Base-by-base conservation (phyloP, 2,888 invertebrate species). In the Artemia sinica region DNA sequence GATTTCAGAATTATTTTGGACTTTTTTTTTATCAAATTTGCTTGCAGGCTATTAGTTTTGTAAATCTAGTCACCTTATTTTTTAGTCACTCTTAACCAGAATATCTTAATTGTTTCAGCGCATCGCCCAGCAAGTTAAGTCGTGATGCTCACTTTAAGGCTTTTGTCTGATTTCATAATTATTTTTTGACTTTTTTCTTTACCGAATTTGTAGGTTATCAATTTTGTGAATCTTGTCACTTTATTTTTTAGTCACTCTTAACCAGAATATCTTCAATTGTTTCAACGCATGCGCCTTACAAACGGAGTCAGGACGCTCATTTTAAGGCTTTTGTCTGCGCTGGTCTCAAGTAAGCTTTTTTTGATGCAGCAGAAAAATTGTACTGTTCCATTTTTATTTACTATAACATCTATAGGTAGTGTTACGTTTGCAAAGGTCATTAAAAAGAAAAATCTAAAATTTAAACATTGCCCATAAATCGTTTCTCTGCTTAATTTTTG, bases 311-410 rank as follows among this genome's bases (percentile, higher is more conserved):
- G 72, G 97, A 97, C 81, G 90, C 97, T 18, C 95, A 96, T 80
- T 96, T 97, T 76, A 98, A 98, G 79, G 97, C 98, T 0, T 94
- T 99, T 77, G 84, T 99, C 68, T 97, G 95, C 79, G 88, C 93
- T 49, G 97, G 91, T 49, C 81, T 98, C 66, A 99, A 99, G 90
- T 91, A 79, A 84, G 86, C 81, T 68, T 66, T 52, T 63, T 58
- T 58, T n/a, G 10, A 28, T 58, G 10, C 41, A 41, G 41, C 41
- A 41, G 41, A 41, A 41, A 41, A 41, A 41, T 41, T 5, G 3
- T 41, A 41, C 41, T 41, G 5, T 41, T 41, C 6, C 3, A 41
- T 41, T 41, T 41, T 41, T 41, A 6, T 41, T 41, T 41, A 4
- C 41, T 41, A 41, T 41, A 41, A 41, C 41, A 41, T 18, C 41